Conservation (phyloP, 2,113 vertebrate genomes). For the Nannospalax galili region DNA sequence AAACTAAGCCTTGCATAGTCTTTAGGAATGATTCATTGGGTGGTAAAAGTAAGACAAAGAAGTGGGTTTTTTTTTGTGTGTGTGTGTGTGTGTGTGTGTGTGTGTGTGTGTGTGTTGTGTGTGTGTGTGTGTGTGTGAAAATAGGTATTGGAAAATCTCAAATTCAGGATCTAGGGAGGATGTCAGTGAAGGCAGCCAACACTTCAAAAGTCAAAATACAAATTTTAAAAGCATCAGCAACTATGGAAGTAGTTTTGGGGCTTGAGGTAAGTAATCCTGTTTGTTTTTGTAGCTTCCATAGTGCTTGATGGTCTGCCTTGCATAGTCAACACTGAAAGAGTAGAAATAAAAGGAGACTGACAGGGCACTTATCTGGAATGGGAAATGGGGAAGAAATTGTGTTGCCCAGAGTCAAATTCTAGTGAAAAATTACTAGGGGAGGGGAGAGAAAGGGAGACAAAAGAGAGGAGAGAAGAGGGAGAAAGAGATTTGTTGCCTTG, state of each 20-base stretch:
- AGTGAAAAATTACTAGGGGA: no score
- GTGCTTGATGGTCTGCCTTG: background rate
- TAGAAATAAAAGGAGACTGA: no score
- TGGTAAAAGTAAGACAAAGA: background rate
- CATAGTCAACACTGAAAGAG: background rate
- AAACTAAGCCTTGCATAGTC: background rate
- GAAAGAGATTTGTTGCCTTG: no score
- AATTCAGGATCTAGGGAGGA: no score
- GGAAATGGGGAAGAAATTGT: no score
- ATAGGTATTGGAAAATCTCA: background rate
- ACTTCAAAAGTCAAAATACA: background rate
- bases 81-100: background rate
- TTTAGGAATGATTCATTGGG: background rate
- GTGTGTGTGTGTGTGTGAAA: background rate
- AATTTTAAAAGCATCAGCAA: background rate
- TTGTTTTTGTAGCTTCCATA: background rate
- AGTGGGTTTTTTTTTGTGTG: no score
- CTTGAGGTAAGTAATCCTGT: background rate
- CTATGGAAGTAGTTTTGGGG: background rate
- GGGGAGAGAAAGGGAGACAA: no score
- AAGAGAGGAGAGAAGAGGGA: no score
- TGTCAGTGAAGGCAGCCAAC: no score
- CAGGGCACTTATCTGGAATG: no score
- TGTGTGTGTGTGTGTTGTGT: no score
- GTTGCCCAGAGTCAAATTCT: no score